These are phyloP conservation scores for Brassicogethes aeneus DNA, from an alignment of 2,888 invertebrate genomes.

Conservation along the genomic window DNA sequence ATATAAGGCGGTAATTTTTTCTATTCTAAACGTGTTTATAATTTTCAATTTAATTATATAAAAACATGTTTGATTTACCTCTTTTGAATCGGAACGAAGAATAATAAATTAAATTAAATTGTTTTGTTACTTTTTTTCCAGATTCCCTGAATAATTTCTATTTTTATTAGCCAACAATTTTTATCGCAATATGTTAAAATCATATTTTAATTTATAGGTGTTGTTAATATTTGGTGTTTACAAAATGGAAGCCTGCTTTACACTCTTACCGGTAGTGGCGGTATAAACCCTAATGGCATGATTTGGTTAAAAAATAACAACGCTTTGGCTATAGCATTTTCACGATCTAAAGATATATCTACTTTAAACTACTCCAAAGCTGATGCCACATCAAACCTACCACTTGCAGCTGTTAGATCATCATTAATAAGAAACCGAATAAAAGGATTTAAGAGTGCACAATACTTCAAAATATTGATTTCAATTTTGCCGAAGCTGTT, in stretches of 20 bases:
- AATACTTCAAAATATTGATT: constrained; percentile 44
- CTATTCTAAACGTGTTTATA: too few species aligned
- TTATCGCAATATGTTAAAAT: too few species aligned
- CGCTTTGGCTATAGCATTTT: constrained; percentile 44
- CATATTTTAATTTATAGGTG: too few species aligned
- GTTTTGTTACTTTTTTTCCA: too few species aligned
- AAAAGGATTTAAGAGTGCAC: constrained; percentile 44
- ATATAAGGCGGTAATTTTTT: too few species aligned
- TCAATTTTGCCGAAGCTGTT: constrained; percentile 44
- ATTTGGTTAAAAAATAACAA: constrained; percentile 35
- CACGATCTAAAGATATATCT: constrained; percentile 46
- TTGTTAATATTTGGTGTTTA: constrained; percentile 54
- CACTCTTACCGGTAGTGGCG: constrained; percentile 45
- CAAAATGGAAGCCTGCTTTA: constrained; percentile 49
- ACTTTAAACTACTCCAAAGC: constrained; percentile 42
- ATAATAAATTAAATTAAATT: too few species aligned
- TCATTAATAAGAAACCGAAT: constrained; percentile 45
- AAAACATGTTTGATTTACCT: too few species aligned
- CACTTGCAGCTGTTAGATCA: constrained; percentile 44
- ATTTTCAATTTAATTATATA: neutral
- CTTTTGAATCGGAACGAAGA: too few species aligned
- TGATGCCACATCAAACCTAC: constrained; percentile 38
- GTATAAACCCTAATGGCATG: constrained; percentile 42
- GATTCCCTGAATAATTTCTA: too few species aligned
- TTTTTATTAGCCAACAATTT: too few species aligned